Evolutionary conservation across 2,797 vertebrate genomes (phyloP), one percentile per base, ranked within the genome.

Genomic region (Sciaenops ocellatus): DNA sequence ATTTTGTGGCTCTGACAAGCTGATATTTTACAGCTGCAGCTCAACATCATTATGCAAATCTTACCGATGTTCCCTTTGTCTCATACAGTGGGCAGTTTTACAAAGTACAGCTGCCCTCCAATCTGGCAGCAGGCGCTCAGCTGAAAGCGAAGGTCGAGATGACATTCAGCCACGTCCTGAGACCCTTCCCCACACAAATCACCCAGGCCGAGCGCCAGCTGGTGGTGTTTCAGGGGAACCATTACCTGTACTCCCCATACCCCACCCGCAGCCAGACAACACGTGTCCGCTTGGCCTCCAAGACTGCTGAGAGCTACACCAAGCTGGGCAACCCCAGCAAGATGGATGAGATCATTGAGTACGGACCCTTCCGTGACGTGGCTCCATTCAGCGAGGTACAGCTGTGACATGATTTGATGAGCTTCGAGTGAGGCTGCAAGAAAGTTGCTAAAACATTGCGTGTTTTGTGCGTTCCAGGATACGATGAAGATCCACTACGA

Each of bases 211-310:
- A 99, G 92, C 97, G 97, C 16, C 98, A 99, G 94, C 96, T 98
- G 85, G 98, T 99, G 73, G 95, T 99, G 46, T 99, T 99, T 71
- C 97, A 99, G 88, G 98, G 98, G 55, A 99, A 97, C 95, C 98
- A 99, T 90, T 99, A 99, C 85, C 93, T 98, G 90, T 99, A 96
- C 88, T 98, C 98, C 0, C 98, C 98, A 0, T 99, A 99, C 73
- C 92, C 95, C 57, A 98, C 97, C 41, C 97, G 95, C 79, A 96
- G 94, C 79, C 98, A 99, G 91, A 97, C 94, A 0, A 98, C 96
- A 4, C 96, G 97, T 0, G 95, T 99, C 71, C 97, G 97, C 51
- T 94, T 99, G 52, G 96, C 98, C 67, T 98, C 98, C 66, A 97
- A 98, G 85, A 98, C 96, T 0, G 96, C 97, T 26, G 98, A 99